These are phyloP conservation scores for Calephelis virginiensis DNA, from an alignment of 1,140 invertebrate species.

Conservation along the genomic window DNA sequence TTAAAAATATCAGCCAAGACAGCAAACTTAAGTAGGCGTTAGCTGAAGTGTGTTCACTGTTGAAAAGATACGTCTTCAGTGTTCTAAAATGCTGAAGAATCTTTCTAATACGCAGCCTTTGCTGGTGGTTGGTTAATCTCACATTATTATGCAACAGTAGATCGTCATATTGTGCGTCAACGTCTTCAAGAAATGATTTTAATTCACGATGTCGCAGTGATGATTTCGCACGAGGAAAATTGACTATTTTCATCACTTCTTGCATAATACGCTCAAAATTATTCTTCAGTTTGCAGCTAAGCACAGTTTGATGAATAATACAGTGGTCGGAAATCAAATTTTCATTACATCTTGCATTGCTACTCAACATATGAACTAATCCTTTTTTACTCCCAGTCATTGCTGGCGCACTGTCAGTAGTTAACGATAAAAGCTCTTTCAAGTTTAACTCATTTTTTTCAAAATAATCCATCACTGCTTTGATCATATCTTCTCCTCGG, in stretches of 20 bases:
- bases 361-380: conserved; percentile 24
- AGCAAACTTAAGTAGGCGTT: conserved; percentile 27
- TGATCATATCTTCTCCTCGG: conserved; percentile 16
- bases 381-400: conserved; percentile 23
- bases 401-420: conserved; percentile 24
- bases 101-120: too few species aligned
- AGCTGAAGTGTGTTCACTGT: not conserved
- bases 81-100: conserved; percentile 25
- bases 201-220: conserved; percentile 25
- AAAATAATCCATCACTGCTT: conserved; percentile 22
- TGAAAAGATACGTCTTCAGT: conserved; percentile 26
- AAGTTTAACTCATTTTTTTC: conserved; percentile 25
- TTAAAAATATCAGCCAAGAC: too few species aligned
- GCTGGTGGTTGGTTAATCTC: too few species aligned
- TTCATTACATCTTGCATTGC: conserved; percentile 26
- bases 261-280: conserved; percentile 25
- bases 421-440: conserved; percentile 24
- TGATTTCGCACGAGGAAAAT: conserved; percentile 26
- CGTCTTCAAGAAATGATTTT: conserved; percentile 31
- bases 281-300: conserved; percentile 24
- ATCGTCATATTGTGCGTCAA: conserved; percentile 26
- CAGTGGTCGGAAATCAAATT: conserved; percentile 21
- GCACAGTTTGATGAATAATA: conserved; percentile 26
- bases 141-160: conserved; percentile 31
- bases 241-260: conserved; percentile 27